Percentiles rank a stretch among this genome's conserved stretches.
Evolutionary conservation across 1,140 invertebrate species (phyloP).

Genomic region (Drosophila nikananu): DNA sequence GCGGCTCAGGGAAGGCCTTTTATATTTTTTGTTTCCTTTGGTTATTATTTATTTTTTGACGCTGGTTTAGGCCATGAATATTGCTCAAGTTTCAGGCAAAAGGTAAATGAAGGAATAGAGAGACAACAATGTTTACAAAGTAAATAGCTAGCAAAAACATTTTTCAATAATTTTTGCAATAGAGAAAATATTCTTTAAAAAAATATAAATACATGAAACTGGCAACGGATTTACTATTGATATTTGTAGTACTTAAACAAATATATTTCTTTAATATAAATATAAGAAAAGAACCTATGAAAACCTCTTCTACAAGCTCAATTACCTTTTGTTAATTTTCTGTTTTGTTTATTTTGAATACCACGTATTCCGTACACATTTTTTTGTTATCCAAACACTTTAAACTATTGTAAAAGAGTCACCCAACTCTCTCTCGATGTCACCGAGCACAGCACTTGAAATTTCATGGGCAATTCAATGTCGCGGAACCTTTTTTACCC

Average conservation of each 20-base stretch:
- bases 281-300: no score
- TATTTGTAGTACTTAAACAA: not conserved
- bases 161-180: no score
- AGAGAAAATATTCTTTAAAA: not conserved
- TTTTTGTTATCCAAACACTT: slow-evolving; percentile 16
- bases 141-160: not conserved
- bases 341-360: slow-evolving; percentile 10
- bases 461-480: slow-evolving; percentile 50
- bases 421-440: slow-evolving; percentile 3
- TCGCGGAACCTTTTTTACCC: slow-evolving; percentile 10
- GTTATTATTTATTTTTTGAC: slow-evolving; percentile 40
- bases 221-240: not conserved
- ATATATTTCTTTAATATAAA: not conserved
- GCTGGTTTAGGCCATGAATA: slow-evolving; percentile 15
- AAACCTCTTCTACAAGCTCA: not conserved
- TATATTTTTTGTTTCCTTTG: not conserved
- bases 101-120: slow-evolving; percentile 3
- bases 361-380: not conserved
- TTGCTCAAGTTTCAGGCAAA: slow-evolving; percentile 1
- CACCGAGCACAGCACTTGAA: slow-evolving; percentile 36
- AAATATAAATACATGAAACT: not conserved
- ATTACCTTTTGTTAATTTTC: not conserved
- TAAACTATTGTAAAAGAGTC: slow-evolving; percentile 1
- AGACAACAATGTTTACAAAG: not conserved
- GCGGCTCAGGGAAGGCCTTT: slow-evolving; percentile 7